A percentile compares a stretch with the other conserved stretches of the same genome.
These are phyloP conservation scores for Autographa gamma DNA, from an alignment of 2,888 invertebrate species.

Conservation along the genomic window DNA sequence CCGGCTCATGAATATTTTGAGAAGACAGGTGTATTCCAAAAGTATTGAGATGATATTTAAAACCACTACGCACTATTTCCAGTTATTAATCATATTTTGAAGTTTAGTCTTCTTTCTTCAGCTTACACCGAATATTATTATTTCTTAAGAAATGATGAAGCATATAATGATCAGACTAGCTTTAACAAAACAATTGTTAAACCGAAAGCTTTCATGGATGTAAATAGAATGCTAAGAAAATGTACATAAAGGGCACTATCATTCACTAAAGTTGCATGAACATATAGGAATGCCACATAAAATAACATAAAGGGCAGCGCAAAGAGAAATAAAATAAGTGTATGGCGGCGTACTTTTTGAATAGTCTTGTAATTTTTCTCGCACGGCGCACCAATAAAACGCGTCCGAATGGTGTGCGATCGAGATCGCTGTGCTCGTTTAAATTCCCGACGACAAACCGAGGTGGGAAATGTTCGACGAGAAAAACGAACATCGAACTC, in stretches of 20 bases:
- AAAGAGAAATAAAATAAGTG: constrained; percentile 49
- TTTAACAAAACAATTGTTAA: background rate
- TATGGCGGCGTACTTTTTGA: constrained; percentile 65
- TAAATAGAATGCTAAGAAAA: background rate
- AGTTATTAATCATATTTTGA: constrained; percentile 1
- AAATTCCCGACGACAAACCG: constrained; percentile 78
- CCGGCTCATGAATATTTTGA: constrained; percentile 50
- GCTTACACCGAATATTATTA: no score
- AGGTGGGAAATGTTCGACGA: constrained; percentile 81
- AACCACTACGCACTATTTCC: constrained; percentile 13
- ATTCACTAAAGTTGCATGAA: constrained; percentile 47
- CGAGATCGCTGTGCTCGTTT: constrained; percentile 79
- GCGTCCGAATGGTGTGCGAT: constrained; percentile 65
- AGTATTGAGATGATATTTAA: constrained; percentile 20
- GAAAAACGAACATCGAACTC: constrained; percentile 77
- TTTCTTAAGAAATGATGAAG: no score
- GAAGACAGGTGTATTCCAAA: constrained; percentile 41
- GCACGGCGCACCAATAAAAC: constrained; percentile 69
- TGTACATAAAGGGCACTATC: constrained; percentile 18
- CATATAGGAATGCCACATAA: constrained; percentile 60
- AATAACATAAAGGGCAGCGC: constrained; percentile 57
- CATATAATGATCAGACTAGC: no score
- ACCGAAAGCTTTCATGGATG: background rate
- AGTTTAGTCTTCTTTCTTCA: background rate
- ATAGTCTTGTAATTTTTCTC: constrained; percentile 70